Base-by-base conservation (phyloP, 2,113 vertebrate genomes). In the Lepidothrix coronata region DNA sequence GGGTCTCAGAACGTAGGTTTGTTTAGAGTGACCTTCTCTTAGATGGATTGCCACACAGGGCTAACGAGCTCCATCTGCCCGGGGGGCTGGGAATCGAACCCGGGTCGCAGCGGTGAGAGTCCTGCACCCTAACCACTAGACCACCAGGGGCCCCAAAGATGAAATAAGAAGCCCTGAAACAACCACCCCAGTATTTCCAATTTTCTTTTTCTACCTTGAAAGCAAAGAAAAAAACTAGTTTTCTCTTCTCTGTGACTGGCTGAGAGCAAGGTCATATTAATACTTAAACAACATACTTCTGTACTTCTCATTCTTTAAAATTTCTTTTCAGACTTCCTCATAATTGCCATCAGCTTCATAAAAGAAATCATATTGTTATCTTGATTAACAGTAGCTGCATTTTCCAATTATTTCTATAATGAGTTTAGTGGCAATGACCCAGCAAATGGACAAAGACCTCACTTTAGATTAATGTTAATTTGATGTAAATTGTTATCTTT, bases 401-500 rank as follows among this genome's bases (percentile, higher is more conserved):
- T 97, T 98, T 95, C 95, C 96, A 97, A 89, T 97, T 98, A 98
- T 95, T 90, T 94, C 71, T 84, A 22, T 97, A 98, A 98, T 97
- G 95, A 97, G 91, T 95, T 98, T 84, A 97, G 84, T 84, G 84
- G 90, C 93, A 97, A 58, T 95, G 97, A 98, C 96, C 97, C 97
- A 95, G 95, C 96, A 97, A 98, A 98, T 96, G 89, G 97, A 96
- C 87, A 67, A 76, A 97, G 94, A 94, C 71, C 71, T 89, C 81
- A 44, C 73, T 96, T 84, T 80, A 96, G 89, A 94, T 86, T 94
- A 94, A 97, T 93, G 87, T 83, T 97, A 97, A 97, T 97, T 93
- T 94, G 87, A 78, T 94, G 83, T 85, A 95, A 96, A 96, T 76
- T 96, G 85, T 91, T 97, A 89, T 97, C 93, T 95, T 86, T 81